These are phyloP conservation scores for Drosophila melanica DNA, from an alignment of 1,140 invertebrate species.

Conservation along the genomic window DNA sequence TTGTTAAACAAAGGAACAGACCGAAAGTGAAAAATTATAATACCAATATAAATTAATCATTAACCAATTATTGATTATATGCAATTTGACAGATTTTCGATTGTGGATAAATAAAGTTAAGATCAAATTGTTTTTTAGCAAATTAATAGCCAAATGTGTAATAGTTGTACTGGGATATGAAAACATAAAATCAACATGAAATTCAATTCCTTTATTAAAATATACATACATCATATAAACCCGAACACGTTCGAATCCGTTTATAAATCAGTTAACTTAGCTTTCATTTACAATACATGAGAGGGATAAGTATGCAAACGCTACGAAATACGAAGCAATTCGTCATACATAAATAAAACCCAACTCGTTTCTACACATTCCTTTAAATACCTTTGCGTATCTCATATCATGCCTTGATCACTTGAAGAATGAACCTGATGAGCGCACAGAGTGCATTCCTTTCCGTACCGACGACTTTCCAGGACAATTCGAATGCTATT, in stretches of 20 bases:
- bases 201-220: constrained; percentile 71
- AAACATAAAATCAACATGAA: constrained; percentile 43
- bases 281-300: constrained; percentile 65
- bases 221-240: constrained; percentile 57
- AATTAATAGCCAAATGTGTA: constrained; percentile 17
- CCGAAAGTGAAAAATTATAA: constrained; percentile 58
- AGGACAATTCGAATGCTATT: constrained; percentile 37
- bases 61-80: constrained; percentile 38
- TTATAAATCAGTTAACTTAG: constrained; percentile 66
- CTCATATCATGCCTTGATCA: constrained; percentile 20
- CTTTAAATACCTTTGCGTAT: background rate
- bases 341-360: constrained; percentile 11
- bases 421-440: constrained; percentile 17
- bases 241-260: constrained; percentile 44
- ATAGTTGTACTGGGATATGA: no score
- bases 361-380: constrained; percentile 18
- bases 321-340: background rate
- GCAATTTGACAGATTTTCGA: constrained; percentile 53
- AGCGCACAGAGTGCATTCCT: constrained; percentile 8
- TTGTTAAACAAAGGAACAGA: constrained; percentile 68
- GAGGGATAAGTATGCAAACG: constrained; percentile 28
- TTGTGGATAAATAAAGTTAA: constrained; percentile 73
- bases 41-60: constrained; percentile 55
- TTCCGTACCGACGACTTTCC: constrained; percentile 34
- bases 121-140: constrained; percentile 59